These are phyloP conservation scores for human (Homo sapiens) DNA, from an alignment of 2,113 vertebrate genomes.

Conservation along the genomic window DNA sequence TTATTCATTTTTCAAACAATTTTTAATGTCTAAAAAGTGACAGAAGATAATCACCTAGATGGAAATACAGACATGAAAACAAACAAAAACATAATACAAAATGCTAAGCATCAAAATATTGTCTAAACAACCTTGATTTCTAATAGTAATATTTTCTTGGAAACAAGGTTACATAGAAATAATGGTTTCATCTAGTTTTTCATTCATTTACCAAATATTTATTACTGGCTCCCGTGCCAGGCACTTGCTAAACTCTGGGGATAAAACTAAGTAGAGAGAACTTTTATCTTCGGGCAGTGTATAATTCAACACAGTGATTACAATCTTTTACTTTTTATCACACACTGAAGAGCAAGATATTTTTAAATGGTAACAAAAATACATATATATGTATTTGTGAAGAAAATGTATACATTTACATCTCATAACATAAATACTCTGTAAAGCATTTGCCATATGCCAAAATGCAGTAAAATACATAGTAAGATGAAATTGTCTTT, in stretches of 20 bases:
- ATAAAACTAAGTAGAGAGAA: not conserved
- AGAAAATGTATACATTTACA: not conserved
- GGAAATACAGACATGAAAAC: not conserved
- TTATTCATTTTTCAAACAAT: not conserved
- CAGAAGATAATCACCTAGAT: not conserved
- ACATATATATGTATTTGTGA: not conserved
- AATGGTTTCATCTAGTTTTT: not conserved
- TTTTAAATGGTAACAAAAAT: not conserved
- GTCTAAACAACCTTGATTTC: not conserved
- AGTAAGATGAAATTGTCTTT: not conserved
- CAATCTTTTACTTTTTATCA: not conserved
- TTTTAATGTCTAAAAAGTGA: not conserved
- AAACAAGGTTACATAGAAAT: not conserved
- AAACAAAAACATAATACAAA: not conserved
- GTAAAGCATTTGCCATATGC: not conserved
- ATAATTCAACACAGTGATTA: not conserved
- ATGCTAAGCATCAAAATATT: not conserved
- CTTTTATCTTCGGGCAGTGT: not conserved
- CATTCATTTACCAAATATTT: not conserved
- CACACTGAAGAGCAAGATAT: not conserved
- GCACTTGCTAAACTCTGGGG: not conserved
- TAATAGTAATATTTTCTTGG: not conserved
- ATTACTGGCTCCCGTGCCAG: not conserved
- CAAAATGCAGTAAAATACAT: not conserved
- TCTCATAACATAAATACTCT: not conserved